A percentile compares a stretch with the other conserved stretches of the same genome.
These are phyloP conservation scores for Neoaliturus tenellus DNA, from an alignment of 2,888 invertebrate genomes.

Conservation along the genomic window DNA sequence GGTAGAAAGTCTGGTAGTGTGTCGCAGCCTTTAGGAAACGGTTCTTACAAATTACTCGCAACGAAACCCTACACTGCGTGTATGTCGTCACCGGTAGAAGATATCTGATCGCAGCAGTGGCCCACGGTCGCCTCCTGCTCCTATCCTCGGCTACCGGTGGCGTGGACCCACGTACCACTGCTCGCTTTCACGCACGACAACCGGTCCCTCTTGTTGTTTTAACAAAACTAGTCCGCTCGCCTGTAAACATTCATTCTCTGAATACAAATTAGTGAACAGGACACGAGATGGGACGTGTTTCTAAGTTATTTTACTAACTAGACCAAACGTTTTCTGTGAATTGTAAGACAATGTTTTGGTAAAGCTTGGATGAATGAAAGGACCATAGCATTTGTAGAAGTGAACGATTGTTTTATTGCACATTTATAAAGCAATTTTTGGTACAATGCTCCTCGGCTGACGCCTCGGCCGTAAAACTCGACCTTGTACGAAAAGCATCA, in stretches of 20 bases:
- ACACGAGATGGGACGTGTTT: background rate
- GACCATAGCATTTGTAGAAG: no score
- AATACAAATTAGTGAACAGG: slow-evolving; percentile 36
- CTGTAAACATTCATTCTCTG: slow-evolving; percentile 33
- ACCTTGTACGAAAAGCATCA: no score
- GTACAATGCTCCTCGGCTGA: no score
- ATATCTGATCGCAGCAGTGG: background rate
- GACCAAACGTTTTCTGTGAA: no score
- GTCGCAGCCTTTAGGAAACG: background rate
- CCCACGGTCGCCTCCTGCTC: background rate
- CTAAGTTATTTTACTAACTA: background rate
- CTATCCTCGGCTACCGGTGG: background rate
- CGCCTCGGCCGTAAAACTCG: no score
- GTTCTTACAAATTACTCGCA: background rate
- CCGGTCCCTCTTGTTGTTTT: slow-evolving; percentile 25
- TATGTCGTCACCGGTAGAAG: background rate
- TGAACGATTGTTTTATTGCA: no score
- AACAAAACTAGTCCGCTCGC: slow-evolving; percentile 30
- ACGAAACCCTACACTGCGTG: background rate
- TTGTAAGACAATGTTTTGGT: no score
- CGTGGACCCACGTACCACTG: background rate
- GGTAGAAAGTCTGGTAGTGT: no score
- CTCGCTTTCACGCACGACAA: slow-evolving; percentile 25
- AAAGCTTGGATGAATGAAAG: no score
- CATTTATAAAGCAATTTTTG: no score